These are phyloP conservation scores for Cryptomyrus ogoouensis DNA, from an alignment of 2,113 vertebrate species.

Conservation along the genomic window DNA sequence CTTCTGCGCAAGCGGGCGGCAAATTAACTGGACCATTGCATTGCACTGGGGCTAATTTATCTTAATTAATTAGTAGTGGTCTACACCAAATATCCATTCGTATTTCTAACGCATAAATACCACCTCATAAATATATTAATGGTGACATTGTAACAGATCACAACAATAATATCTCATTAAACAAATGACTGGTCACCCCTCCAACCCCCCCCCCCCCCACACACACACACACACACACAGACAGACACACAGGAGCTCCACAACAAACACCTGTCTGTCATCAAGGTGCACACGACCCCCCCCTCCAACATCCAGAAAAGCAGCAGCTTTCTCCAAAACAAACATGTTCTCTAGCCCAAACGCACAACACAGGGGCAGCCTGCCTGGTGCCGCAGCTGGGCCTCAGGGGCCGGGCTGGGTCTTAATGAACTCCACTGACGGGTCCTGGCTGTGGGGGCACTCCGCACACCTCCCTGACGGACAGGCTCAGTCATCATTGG, in stretches of 20 bases:
- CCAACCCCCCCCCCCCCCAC: background rate
- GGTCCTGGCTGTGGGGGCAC: slow-evolving; percentile 36
- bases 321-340: slow-evolving; percentile 43
- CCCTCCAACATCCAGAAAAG: slow-evolving; percentile 30
- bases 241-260: slow-evolving; percentile 15
- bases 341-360: slow-evolving; percentile 41
- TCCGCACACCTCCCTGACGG: slow-evolving; percentile 29
- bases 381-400: slow-evolving; percentile 56
- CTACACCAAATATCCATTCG: slow-evolving; percentile 13
- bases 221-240: background rate
- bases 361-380: slow-evolving; percentile 49
- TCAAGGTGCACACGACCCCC: slow-evolving; percentile 27
- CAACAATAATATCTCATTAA: slow-evolving; percentile 36
- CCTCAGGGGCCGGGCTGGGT: slow-evolving; percentile 51
- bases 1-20: background rate
- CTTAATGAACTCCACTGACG: slow-evolving; percentile 50
- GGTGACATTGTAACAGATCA: slow-evolving; percentile 25
- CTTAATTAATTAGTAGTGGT: slow-evolving; percentile 36
- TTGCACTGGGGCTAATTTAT: slow-evolving; percentile 29
- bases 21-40: slow-evolving; percentile 35
- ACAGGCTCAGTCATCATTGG: slow-evolving; percentile 24
- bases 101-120: slow-evolving; percentile 30
- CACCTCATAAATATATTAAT: slow-evolving; percentile 41
- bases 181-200: slow-evolving; percentile 6
- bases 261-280: slow-evolving; percentile 37